These are phyloP conservation scores for Drosophila sucinea DNA, from an alignment of 1,140 invertebrate genomes.

Conservation along the genomic window DNA sequence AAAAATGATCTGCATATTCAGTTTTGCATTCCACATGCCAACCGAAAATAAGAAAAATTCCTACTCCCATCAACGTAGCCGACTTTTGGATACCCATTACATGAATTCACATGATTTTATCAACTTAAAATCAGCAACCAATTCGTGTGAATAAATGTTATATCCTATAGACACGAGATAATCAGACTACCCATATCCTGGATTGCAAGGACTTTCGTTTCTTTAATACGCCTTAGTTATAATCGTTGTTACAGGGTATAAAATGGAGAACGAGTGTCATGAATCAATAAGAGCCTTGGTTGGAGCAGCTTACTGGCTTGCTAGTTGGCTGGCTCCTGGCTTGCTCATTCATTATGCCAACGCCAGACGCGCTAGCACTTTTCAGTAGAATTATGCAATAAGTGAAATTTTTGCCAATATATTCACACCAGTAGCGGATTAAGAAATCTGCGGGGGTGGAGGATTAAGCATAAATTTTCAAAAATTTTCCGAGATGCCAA, in stretches of 20 bases:
- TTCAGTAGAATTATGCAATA: constrained; percentile 74
- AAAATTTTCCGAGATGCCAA: too few relatives aligned
- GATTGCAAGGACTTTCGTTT: neutral
- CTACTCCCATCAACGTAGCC: neutral
- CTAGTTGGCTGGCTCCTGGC: constrained; percentile 51
- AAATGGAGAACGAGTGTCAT: constrained; percentile 23
- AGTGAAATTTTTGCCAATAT: constrained; percentile 71
- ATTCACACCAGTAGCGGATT: constrained; percentile 5
- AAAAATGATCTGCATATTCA: constrained; percentile 72
- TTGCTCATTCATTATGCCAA: constrained; percentile 78
- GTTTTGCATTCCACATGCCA: constrained; percentile 28
- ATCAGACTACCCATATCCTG: too few relatives aligned
- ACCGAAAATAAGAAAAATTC: neutral
- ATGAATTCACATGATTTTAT: too few relatives aligned
- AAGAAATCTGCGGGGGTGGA: neutral
- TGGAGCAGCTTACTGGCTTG: constrained; percentile 38
- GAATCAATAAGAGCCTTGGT: constrained; percentile 32
- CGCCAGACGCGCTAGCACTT: constrained; percentile 58
- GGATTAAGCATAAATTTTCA: neutral
- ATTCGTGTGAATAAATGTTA: too few relatives aligned
- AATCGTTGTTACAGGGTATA: neutral
- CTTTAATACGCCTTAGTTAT: neutral
- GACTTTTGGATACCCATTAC: neutral
- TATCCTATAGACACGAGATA: too few relatives aligned
- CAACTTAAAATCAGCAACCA: too few relatives aligned